Percentiles rank a stretch among this genome's conserved stretches.
These are phyloP conservation scores for Plectus sambesii DNA, from an alignment of 1,140 invertebrate genomes.

Conservation along the genomic window DNA sequence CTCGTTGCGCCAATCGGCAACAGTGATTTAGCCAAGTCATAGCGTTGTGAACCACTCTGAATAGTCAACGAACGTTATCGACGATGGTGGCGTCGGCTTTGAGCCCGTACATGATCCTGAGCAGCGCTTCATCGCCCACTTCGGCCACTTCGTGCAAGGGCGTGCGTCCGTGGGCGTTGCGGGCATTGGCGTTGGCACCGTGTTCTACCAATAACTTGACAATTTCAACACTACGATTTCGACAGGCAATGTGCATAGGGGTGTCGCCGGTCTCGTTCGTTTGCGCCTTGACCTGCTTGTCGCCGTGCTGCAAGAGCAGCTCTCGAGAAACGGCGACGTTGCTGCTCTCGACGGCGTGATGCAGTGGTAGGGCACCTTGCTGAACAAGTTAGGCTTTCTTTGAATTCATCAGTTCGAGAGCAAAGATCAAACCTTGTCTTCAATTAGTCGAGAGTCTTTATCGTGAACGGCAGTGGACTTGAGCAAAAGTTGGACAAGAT, in stretches of 20 bases:
- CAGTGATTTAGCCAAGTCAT: too few relatives aligned
- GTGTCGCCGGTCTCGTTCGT: conserved; percentile 36
- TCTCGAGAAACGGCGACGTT: conserved; percentile 35
- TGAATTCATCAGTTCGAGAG: not conserved
- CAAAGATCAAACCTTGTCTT: not conserved
- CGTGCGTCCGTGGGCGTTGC: conserved; percentile 60
- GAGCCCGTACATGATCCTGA: conserved; percentile 87
- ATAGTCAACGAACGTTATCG: conserved; percentile 63
- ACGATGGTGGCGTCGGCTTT: conserved; percentile 80
- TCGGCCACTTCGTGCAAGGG: conserved; percentile 84
- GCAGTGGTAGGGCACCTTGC: conserved; percentile 30
- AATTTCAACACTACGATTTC: conserved; percentile 22
- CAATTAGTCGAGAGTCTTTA: conserved; percentile 25
- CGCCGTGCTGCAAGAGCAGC: conserved; percentile 21
- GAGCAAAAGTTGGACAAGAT: conserved; percentile 29
- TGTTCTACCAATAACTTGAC: conserved; percentile 2
- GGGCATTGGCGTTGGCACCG: conserved; percentile 34
- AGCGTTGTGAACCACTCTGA: too few relatives aligned
- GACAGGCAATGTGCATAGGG: conserved; percentile 35
- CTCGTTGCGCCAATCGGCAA: not conserved
- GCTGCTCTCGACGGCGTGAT: conserved; percentile 28
- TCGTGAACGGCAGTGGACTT: conserved; percentile 24
- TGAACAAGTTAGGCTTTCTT: not conserved
- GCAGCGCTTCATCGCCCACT: conserved; percentile 78
- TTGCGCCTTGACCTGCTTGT: conserved; percentile 28